These are phyloP conservation scores for Pelmatolapia mariae DNA, from an alignment of 2,113 vertebrate genomes.

Conservation along the genomic window DNA sequence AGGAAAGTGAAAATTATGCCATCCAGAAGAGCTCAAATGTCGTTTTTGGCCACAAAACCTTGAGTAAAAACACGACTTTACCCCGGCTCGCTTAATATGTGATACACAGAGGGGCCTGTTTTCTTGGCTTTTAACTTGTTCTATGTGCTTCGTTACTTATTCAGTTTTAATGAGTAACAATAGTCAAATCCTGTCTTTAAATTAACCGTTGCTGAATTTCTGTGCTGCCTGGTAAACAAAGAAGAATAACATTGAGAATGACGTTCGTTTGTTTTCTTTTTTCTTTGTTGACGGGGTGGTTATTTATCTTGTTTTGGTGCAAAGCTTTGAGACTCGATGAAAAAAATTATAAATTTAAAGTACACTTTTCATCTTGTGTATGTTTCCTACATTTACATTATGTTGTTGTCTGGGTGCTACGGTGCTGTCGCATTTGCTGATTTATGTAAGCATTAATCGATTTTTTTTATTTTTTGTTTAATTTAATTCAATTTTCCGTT, in stretches of 20 bases:
- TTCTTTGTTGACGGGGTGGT: neutral
- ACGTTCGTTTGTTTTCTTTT: neutral
- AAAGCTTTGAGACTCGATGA: neutral
- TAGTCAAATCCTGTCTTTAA: neutral
- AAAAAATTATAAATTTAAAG: neutral
- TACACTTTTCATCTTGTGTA: neutral
- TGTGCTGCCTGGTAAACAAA: neutral
- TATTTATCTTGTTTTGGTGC: neutral
- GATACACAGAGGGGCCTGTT: neutral
- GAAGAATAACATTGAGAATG: neutral
- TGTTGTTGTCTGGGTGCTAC: neutral
- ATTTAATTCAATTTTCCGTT: neutral
- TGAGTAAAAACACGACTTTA: neutral
- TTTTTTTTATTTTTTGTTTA: neutral
- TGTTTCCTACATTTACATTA: neutral
- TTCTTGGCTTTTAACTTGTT: neutral
- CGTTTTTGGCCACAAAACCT: neutral
- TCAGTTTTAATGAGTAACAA: neutral
- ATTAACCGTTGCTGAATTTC: neutral
- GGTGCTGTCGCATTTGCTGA: neutral
- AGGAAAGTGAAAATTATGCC: neutral
- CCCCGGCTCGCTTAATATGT: neutral
- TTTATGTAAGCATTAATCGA: neutral
- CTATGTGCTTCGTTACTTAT: neutral
- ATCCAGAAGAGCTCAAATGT: neutral